A percentile compares a stretch with the other conserved stretches of the same genome.
Evolutionary conservation across 2,888 invertebrate species (phyloP).

Genomic region (Xanthostigma xanthostigma): DNA sequence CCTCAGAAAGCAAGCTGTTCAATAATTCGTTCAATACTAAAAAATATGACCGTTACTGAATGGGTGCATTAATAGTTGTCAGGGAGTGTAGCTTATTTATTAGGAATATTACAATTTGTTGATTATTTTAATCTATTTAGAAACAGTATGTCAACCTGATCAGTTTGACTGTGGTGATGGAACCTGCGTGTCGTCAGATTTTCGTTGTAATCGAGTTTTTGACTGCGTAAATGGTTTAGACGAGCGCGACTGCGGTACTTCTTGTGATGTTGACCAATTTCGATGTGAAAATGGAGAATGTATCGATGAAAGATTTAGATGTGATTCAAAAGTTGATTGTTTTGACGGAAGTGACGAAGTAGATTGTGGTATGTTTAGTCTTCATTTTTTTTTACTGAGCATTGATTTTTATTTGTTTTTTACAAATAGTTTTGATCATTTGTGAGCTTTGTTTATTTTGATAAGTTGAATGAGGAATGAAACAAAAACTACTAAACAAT

Average conservation of each 20-base stretch:
- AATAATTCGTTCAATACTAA: too few relatives aligned
- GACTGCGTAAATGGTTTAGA: slow-evolving; percentile 50
- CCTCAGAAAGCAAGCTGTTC: too few relatives aligned
- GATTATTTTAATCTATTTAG: too few relatives aligned
- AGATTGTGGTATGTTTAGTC: slow-evolving; percentile 31
- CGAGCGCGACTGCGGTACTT: slow-evolving; percentile 41
- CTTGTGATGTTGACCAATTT: slow-evolving; percentile 30
- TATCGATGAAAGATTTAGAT: slow-evolving; percentile 27
- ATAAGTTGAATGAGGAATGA: too few relatives aligned
- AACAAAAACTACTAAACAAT: too few relatives aligned
- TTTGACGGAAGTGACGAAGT: slow-evolving; percentile 41
- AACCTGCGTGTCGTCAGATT: slow-evolving; percentile 40
- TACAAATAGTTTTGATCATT: not conserved
- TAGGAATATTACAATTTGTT: too few relatives aligned
- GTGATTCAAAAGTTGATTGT: slow-evolving; percentile 41
- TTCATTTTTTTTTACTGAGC: slow-evolving; percentile 1
- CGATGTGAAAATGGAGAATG: slow-evolving; percentile 39
- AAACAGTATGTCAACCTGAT: slow-evolving; percentile 12
- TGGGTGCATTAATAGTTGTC: too few relatives aligned
- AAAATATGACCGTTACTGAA: too few relatives aligned
- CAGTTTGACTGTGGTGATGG: slow-evolving; percentile 41
- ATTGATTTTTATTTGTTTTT: not conserved
- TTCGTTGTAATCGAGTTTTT: slow-evolving; percentile 41
- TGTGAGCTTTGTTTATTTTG: not conserved
- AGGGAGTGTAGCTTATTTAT: too few relatives aligned